Evolutionary conservation across 2,888 invertebrate genomes (phyloP).

Genomic region (Mythimna albipuncta): DNA sequence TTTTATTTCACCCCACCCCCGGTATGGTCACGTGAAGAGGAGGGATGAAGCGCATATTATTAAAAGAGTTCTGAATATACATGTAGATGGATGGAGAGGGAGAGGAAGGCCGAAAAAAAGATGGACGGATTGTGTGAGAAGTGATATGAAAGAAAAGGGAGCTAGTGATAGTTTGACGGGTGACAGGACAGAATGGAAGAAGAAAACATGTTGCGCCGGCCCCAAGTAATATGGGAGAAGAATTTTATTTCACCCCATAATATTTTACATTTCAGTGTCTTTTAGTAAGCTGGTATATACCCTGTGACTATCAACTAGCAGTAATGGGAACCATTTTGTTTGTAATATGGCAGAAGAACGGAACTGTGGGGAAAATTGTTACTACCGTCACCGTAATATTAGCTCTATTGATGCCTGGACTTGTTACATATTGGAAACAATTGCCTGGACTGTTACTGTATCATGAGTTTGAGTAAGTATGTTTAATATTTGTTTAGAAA

Average conservation of each 20-base stretch:
- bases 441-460: conserved; percentile 28
- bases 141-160: no score
- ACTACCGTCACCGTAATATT: not conserved
- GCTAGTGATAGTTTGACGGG: no score
- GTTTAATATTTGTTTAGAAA: no score
- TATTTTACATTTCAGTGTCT: conserved; percentile 37
- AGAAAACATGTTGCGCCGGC: no score
- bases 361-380: not conserved
- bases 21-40: no score
- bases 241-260: not conserved
- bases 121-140: no score
- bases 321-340: conserved; percentile 46
- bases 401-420: conserved; percentile 31
- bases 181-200: no score
- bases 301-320: conserved; percentile 50
- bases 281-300: conserved; percentile 48
- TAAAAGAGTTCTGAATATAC: no score
- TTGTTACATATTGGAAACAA: conserved; percentile 41
- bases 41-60: no score
- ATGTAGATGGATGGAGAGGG: no score
- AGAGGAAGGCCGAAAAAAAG: no score
- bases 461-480: conserved; percentile 44
- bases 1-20: not conserved
- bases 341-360: conserved; percentile 31
- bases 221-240: no score